Evolutionary conservation across 2,797 vertebrate species (phyloP).

Genomic region (Oceanodroma leucorhoa): DNA sequence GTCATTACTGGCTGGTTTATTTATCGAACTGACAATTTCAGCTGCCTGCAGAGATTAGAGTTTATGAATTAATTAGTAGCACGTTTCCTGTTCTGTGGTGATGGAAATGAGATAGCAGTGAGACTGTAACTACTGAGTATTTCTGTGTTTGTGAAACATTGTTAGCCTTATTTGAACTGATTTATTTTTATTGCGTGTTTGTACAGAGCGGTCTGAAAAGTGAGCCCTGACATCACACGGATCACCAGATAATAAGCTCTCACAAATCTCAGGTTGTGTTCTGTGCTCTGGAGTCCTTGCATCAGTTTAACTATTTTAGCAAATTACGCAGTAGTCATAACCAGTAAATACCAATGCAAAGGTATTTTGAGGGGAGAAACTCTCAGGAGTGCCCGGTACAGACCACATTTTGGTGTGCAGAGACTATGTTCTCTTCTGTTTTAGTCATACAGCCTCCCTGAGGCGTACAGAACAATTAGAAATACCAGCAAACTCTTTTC

Average conservation of each 20-base stretch:
- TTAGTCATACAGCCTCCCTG: background rate
- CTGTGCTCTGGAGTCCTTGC: background rate
- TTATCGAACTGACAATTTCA: background rate
- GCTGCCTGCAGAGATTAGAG: background rate
- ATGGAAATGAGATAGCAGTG: background rate
- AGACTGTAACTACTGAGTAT: background rate
- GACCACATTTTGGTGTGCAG: background rate
- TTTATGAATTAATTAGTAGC: constrained; percentile 26
- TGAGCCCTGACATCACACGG: background rate
- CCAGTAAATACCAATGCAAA: background rate
- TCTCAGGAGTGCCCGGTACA: rapidly evolving
- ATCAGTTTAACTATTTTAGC: background rate
- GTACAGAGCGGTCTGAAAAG: background rate
- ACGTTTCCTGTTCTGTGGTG: background rate
- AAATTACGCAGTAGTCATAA: background rate
- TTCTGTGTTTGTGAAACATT: background rate
- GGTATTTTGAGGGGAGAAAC: background rate
- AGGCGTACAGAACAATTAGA: background rate
- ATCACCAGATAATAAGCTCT: background rate
- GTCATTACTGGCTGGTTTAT: background rate
- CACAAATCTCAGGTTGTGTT: background rate
- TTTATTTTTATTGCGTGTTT: background rate
- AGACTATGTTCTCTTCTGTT: background rate
- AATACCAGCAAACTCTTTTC: background rate
- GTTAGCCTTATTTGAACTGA: background rate